These are phyloP conservation scores for Liasis olivaceus DNA, from an alignment of 2,797 vertebrate genomes.

Conservation along the genomic window DNA sequence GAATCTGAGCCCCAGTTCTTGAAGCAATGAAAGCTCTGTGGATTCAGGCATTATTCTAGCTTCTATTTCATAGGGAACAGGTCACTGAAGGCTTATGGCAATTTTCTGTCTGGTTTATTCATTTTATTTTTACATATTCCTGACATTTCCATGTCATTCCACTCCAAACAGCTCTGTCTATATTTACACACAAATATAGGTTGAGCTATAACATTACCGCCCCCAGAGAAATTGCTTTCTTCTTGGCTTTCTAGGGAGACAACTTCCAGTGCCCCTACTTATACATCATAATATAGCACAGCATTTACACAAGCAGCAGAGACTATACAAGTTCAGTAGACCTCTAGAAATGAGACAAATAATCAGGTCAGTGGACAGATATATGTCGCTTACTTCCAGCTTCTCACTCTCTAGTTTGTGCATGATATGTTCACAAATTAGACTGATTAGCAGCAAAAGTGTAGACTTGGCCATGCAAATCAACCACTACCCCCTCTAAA, in stretches of 20 bases:
- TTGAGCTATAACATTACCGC: background rate
- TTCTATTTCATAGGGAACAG: background rate
- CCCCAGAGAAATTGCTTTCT: background rate
- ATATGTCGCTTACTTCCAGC: background rate
- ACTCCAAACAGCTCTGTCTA: background rate
- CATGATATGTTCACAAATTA: background rate
- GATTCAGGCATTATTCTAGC: background rate
- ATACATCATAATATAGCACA: background rate
- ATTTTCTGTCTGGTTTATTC: background rate
- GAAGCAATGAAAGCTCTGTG: background rate
- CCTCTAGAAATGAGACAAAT: no score
- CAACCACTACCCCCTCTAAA: background rate
- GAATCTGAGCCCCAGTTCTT: background rate
- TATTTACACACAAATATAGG: background rate
- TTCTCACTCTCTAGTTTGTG: background rate
- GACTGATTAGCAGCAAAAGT: background rate
- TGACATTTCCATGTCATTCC: background rate
- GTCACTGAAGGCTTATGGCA: background rate
- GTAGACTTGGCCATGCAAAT: background rate
- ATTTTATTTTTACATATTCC: background rate
- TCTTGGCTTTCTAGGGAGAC: background rate
- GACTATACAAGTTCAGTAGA: background rate
- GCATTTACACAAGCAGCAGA: background rate
- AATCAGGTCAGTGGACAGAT: no score
- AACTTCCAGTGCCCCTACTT: background rate